Percentiles rank a stretch among this genome's conserved stretches.
These are phyloP conservation scores for Zaprionus nigranus DNA, from an alignment of 1,140 invertebrate genomes.

Conservation along the genomic window DNA sequence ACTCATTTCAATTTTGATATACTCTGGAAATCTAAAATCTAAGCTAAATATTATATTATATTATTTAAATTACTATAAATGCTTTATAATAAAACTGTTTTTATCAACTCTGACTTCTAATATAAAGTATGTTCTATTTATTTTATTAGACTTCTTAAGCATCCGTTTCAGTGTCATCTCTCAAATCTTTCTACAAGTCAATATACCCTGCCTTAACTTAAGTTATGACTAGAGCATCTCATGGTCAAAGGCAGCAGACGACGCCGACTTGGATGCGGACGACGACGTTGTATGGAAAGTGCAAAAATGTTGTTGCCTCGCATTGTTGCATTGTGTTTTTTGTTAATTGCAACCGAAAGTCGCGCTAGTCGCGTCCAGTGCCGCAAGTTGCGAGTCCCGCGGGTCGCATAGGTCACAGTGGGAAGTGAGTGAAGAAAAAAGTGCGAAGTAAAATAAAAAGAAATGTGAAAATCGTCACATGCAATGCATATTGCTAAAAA, in stretches of 20 bases:
- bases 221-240: conserved; percentile 25
- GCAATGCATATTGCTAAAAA: conserved; percentile 27
- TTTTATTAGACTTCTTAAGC: neutral
- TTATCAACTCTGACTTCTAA: too few relatives aligned
- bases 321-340: conserved; percentile 52
- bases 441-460: conserved; percentile 8
- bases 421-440: conserved; percentile 15
- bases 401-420: conserved; percentile 37
- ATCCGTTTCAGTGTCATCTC: neutral
- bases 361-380: conserved; percentile 14
- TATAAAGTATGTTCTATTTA: neutral
- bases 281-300: conserved; percentile 32
- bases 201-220: neutral
- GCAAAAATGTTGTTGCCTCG: conserved; percentile 62
- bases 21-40: too few relatives aligned
- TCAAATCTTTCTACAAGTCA: neutral
- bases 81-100: too few relatives aligned
- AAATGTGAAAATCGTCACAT: conserved; percentile 52
- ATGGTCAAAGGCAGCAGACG: conserved; percentile 45
- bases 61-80: too few relatives aligned
- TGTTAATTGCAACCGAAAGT: conserved; percentile 57
- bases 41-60: too few relatives aligned
- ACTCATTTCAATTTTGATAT: too few relatives aligned
- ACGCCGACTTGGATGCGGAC: neutral
- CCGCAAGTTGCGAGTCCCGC: neutral